phyloP scores from a whole-genome alignment of 2,113 vertebrate species.

The Silurus glanis region DNA sequence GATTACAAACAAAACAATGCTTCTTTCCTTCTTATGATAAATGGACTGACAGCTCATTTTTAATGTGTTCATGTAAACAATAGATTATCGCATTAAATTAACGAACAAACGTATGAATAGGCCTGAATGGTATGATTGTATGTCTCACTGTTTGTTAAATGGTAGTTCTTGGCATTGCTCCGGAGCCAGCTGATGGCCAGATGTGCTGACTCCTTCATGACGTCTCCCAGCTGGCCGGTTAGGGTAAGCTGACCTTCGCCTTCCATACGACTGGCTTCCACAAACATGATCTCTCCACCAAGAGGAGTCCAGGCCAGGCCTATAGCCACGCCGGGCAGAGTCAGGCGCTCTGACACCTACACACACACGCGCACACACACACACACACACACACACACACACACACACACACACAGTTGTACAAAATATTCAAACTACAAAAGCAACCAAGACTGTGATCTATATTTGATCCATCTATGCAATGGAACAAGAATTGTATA shows the following conservation, averaged over 20 bases:
- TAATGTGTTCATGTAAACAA: not conserved
- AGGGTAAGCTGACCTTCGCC: slow-evolving; percentile 93
- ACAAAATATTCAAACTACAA: not conserved
- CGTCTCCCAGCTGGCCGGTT: slow-evolving; percentile 90
- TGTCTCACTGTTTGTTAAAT: slow-evolving; percentile 83
- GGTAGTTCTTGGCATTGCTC: slow-evolving; percentile 88
- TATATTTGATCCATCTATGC: not conserved
- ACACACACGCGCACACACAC: not conserved
- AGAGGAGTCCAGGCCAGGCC: slow-evolving; percentile 93
- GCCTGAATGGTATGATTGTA: not conserved
- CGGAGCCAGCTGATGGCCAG: slow-evolving; percentile 96
- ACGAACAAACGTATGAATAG: not conserved
- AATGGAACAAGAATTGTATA: not conserved
- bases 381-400: slow-evolving; percentile 13
- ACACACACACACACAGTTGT: not conserved
- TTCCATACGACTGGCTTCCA: slow-evolving; percentile 94
- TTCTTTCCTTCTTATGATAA: not conserved
- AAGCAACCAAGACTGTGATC: not conserved
- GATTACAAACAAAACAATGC: not conserved
- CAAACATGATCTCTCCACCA: slow-evolving; percentile 97
- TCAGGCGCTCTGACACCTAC: slow-evolving; percentile 90
- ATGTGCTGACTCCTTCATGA: slow-evolving; percentile 98
- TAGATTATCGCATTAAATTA: not conserved
- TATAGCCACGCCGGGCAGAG: slow-evolving; percentile 89
- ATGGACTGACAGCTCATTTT: not conserved